Base-by-base conservation (phyloP, 2,888 invertebrate genomes). In the Synanthedon formicaeformis region DNA sequence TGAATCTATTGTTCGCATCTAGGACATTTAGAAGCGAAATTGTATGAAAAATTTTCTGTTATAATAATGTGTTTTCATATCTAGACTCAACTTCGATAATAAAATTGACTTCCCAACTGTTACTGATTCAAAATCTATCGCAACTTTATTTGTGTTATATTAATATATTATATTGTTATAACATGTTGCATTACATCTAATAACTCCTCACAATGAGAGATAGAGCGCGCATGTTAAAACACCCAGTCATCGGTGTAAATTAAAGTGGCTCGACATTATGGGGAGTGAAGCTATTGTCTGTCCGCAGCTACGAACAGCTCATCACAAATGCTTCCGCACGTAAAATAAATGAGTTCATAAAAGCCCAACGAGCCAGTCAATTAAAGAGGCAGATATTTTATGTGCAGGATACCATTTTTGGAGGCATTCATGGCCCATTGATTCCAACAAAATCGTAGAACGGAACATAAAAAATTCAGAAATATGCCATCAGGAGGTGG, bases 301-400 rank as follows among this genome's bases (percentile, higher is more conserved):
- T 57, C 58, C 58, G 64, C 63, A 60, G 67, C n/a, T 12, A 34
- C 59, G 57, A 55, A 57, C 55, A 56, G 56, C 55, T 56, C 55
- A 58, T 64, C 62, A 70, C 69, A 70, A 67, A 69, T 34, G 67
- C 69, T 64, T 67, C 71, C 69, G 67, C 65, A 66, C 71, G 69
- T 80, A 71, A 78, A 79, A 76, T 70, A 71, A 70, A 81, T 72
- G 77, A 75, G 68, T 66, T 73, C 71, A 81, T 81, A 82, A 80
- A 80, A 75, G 66, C 73, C 66, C 67, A 71, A 71, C 67, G 66
- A 71, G 67, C 64, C 65, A 62, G 74, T 73, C 75, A 81, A 83
- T 83, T 81, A 80, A 75, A 69, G 65, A 60, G 65, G 61, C 71
- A 69, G 70, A 71, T 70, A 71, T 62, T 70, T 71, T 64, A 64